These are phyloP conservation scores for Melanotaenia duboulayi DNA, from an alignment of 2,113 vertebrate genomes.

Conservation along the genomic window DNA sequence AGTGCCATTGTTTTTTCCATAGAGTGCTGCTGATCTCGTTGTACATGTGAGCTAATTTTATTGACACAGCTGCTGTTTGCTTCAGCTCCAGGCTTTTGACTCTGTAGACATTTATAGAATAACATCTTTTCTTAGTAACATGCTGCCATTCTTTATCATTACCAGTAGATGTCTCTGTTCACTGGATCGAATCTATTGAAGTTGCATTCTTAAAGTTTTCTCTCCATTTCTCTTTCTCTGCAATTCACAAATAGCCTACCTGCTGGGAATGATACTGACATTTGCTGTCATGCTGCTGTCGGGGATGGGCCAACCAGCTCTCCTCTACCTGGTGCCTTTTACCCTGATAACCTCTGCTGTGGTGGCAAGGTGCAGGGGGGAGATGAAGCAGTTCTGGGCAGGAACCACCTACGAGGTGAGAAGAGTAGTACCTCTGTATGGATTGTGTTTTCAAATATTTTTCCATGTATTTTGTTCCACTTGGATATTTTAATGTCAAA, in stretches of 20 bases:
- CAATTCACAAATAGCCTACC: conserved; percentile 83
- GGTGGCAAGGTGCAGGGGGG: conserved; percentile 87
- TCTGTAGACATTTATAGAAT: not conserved
- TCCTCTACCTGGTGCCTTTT: conserved; percentile 96
- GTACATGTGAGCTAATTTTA: too few species aligned
- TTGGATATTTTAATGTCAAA: conserved; percentile 1
- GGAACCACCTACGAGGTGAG: conserved; percentile 91
- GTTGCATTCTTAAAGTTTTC: not conserved
- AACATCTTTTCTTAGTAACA: not conserved
- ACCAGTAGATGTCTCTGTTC: not conserved
- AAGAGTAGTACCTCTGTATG: not conserved
- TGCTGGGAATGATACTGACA: conserved; percentile 90
- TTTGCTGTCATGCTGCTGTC: conserved; percentile 90
- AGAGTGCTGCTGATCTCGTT: too few species aligned
- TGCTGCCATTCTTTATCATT: not conserved
- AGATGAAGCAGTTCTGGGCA: conserved; percentile 94
- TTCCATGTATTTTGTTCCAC: not conserved
- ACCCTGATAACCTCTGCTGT: conserved; percentile 88
- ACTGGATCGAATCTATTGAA: not conserved
- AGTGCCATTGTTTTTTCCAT: too few species aligned
- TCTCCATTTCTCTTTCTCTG: not conserved
- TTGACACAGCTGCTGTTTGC: not conserved
- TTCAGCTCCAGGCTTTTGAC: not conserved
- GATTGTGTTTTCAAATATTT: too few species aligned
- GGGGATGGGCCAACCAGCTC: conserved; percentile 92